Conservation (phyloP, 2,888 invertebrate species). For the Lamellibrachia satsuma region DNA sequence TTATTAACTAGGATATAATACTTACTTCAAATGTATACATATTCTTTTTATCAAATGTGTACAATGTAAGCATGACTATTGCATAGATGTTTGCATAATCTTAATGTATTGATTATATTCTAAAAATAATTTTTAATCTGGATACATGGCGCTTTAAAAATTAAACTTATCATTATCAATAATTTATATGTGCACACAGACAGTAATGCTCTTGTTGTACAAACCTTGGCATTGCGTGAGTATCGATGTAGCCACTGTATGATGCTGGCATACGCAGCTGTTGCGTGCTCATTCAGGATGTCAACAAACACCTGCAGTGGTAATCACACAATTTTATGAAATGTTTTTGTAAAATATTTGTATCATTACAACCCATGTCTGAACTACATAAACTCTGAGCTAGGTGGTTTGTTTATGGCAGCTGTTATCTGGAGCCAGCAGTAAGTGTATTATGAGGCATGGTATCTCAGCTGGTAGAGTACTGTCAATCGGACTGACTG, state of each 20-base stretch:
- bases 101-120: no score
- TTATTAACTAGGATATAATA: neutral
- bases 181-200: no score
- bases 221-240: slow-evolving; percentile 66
- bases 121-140: no score
- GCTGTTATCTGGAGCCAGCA: neutral
- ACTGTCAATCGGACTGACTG: neutral
- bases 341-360: neutral
- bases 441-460: neutral
- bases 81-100: no score
- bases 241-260: slow-evolving; percentile 65
- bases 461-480: neutral
- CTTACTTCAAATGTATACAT: neutral
- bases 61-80: neutral
- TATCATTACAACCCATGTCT: neutral
- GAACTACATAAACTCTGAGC: neutral
- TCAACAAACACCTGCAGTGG: slow-evolving; percentile 55
- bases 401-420: neutral
- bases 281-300: slow-evolving; percentile 61
- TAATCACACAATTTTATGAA: neutral
- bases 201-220: neutral
- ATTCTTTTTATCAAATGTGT: neutral
- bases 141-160: neutral
- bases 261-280: slow-evolving; percentile 57
- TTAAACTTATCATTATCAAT: neutral